Percentiles rank a stretch among this genome's conserved stretches.
phyloP scores from a whole-genome alignment of 1,140 invertebrate species.

The Camponotus floridanus region DNA sequence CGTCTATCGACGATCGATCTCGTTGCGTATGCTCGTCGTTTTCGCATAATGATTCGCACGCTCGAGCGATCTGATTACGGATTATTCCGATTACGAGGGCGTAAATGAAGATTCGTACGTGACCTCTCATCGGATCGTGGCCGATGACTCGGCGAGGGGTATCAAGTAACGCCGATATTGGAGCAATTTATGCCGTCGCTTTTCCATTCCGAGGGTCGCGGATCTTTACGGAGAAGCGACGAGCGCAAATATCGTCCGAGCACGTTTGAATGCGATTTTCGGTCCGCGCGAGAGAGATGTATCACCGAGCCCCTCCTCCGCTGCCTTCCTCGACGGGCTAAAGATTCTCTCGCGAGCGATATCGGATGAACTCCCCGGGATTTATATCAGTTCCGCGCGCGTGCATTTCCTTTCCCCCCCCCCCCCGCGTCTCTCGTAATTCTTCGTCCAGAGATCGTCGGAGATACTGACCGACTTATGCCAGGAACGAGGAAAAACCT shows the following conservation, averaged over 20 bases:
- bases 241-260: constrained; percentile 30
- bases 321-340: not conserved
- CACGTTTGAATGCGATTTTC: constrained; percentile 29
- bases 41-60: constrained; percentile 16
- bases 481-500: constrained; percentile 33
- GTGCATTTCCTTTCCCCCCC: constrained; percentile 11
- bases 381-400: constrained; percentile 27
- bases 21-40: not conserved
- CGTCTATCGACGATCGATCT: not conserved
- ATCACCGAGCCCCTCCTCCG: constrained; percentile 23
- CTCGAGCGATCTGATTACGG: constrained; percentile 52
- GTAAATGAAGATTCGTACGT: constrained; percentile 72
- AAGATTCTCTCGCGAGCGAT: constrained; percentile 49
- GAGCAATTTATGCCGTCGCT: constrained; percentile 66
- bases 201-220: constrained; percentile 37
- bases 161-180: constrained; percentile 61
- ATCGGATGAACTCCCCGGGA: constrained; percentile 24
- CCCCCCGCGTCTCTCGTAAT: constrained; percentile 15
- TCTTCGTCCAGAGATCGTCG: constrained; percentile 45
- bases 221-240: constrained; percentile 15
- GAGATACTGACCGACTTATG: constrained; percentile 57
- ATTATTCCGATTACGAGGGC: constrained; percentile 58
- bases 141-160: constrained; percentile 52
- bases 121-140: constrained; percentile 70
- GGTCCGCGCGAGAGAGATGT: constrained; percentile 17